phyloP scores from a whole-genome alignment of 2,888 invertebrate species.

The Lasioglossum morio region DNA sequence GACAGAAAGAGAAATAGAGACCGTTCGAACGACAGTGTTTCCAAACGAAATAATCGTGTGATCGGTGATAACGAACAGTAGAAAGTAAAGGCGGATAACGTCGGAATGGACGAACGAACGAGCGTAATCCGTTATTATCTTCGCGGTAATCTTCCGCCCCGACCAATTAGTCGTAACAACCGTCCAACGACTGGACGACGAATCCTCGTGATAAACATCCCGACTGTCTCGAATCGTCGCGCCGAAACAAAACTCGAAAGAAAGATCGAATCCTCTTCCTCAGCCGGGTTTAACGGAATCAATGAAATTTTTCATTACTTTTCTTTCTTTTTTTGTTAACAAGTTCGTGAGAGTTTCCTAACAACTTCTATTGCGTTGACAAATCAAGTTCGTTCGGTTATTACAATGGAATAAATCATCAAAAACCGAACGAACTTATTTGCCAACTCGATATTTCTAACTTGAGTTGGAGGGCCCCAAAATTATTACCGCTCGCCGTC shows the following conservation, averaged over 20 bases:
- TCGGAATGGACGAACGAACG: conserved; percentile 10
- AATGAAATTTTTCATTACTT: too few relatives aligned
- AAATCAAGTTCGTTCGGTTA: too few relatives aligned
- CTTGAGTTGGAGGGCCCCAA: too few relatives aligned
- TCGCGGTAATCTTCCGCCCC: neutral
- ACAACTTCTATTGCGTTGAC: too few relatives aligned
- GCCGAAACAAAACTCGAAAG: conserved; percentile 19
- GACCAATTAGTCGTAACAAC: conserved; percentile 21
- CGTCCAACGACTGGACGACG: conserved; percentile 29
- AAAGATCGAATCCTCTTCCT: neutral
- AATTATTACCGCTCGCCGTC: too few relatives aligned
- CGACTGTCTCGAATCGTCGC: conserved; percentile 17
- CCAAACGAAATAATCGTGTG: neutral
- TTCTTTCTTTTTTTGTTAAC: too few relatives aligned
- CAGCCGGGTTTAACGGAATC: too few relatives aligned
- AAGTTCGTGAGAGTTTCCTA: too few relatives aligned
- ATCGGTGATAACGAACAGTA: conserved; percentile 9
- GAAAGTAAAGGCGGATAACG: conserved; percentile 5
- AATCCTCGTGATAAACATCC: neutral
- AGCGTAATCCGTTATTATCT: conserved; percentile 11
- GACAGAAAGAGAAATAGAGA: conserved; percentile 7
- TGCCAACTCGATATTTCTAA: too few relatives aligned
- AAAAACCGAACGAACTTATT: too few relatives aligned
- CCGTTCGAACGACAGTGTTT: conserved; percentile 7
- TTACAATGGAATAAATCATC: too few relatives aligned